Base-by-base conservation (phyloP, 2,113 vertebrate species). In the Mus spicilegus region DNA sequence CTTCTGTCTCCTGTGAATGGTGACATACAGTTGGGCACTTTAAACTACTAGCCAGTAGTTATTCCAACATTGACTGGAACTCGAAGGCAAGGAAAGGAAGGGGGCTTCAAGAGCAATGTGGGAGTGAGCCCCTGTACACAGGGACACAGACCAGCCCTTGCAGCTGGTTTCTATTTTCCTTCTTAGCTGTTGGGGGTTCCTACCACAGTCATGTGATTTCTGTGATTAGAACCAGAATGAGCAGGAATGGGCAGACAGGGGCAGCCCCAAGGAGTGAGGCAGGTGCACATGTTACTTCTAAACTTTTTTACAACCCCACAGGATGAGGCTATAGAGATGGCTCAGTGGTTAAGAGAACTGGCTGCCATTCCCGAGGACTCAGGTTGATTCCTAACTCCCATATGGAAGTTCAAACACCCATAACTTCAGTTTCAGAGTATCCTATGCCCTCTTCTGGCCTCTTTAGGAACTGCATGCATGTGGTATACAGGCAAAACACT, bases 271-370 rank as follows among this genome's bases (percentile, higher is more conserved):
- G 19, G 13, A 61, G 81, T 8, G 30, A 82, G 28, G 11, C 7
- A 24, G 4, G 1, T 36, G 5, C 69, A n/a, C 1, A 0, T 2
- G 12, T 28, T 26, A 3, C 9, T 63, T n/a, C 19, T n/a, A 58
- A n/a, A n/a, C 78, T 33, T 80, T 30, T 82, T 58, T n/a, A 82
- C n/a, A 39, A 14, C n/a, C 36, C 54, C 54, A 58, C n/a, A 82
- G 36, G 36, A n/a, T 82, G 77, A 5, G 77, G 8, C 51, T 80
- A 51, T 30, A 80, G 51, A 80, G 30, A 56, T 13, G 22, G 9
- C 77, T 56, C 77, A 80, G 77, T 5, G 30, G 30, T 80, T 54
- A 80, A 56, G 49, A 80, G 49, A 16, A 19, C 49, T 54, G 76
- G 28, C 14, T 78, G 49, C 46, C 30, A 14, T 33, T 33, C 76